A percentile compares a stretch with the other conserved stretches of the same genome.
Conservation (phyloP, 2,888 invertebrate species). For the Agriopis aurantiaria region DNA sequence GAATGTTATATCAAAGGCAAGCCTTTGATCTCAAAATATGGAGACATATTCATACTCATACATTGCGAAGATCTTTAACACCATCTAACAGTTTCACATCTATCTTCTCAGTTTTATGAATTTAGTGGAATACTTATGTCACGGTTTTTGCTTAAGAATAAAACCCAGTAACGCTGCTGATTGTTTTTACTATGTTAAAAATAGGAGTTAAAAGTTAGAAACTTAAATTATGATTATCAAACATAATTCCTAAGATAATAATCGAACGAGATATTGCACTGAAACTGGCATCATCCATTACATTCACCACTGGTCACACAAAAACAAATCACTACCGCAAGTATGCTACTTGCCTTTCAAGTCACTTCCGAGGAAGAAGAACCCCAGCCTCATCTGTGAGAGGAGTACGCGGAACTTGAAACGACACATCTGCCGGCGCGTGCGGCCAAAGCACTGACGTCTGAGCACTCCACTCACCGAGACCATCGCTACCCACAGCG, state of each 20-base stretch:
- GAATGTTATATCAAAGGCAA: slow-evolving; percentile 44
- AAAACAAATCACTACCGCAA: slow-evolving; percentile 32
- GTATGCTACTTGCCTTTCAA: slow-evolving; percentile 72
- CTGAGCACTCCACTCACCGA: slow-evolving; percentile 43
- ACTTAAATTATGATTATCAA: background rate
- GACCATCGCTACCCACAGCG: slow-evolving; percentile 47
- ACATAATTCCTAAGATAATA: background rate
- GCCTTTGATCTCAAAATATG: slow-evolving; percentile 40
- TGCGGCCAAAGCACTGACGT: slow-evolving; percentile 59
- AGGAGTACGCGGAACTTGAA: slow-evolving; percentile 61
- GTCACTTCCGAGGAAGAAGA: slow-evolving; percentile 67
- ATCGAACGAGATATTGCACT: background rate
- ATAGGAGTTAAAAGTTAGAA: background rate
- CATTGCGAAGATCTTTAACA: slow-evolving; percentile 6
- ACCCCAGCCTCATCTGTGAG: slow-evolving; percentile 70
- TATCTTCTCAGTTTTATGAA: background rate
- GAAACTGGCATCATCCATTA: background rate
- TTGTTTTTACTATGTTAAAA: background rate
- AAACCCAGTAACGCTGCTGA: background rate
- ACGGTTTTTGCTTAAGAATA: background rate
- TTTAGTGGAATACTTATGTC: background rate
- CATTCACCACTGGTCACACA: background rate
- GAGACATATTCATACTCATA: slow-evolving; percentile 5
- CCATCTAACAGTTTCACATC: background rate
- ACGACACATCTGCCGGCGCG: slow-evolving; percentile 68